These are phyloP conservation scores for Musca domestica DNA, from an alignment of 1,140 invertebrate species.

Conservation along the genomic window DNA sequence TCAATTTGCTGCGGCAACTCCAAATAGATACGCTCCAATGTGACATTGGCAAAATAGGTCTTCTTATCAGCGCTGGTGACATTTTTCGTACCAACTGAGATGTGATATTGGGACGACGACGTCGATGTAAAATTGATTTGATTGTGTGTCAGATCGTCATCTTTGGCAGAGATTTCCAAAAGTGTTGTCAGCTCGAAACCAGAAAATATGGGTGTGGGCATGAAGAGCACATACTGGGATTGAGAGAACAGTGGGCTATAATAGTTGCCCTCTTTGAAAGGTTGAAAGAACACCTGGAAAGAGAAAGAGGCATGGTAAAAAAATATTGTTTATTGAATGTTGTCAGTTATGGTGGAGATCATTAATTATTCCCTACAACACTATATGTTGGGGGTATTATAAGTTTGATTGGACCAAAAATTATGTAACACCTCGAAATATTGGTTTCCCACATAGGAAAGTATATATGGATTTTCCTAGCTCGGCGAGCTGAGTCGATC, in stretches of 20 bases:
- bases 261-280: slow-evolving; percentile 22
- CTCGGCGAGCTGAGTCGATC: too few species aligned
- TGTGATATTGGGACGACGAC: background rate
- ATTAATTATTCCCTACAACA: too few species aligned
- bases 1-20: background rate
- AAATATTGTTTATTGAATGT: too few species aligned
- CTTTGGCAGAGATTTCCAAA: slow-evolving; percentile 5
- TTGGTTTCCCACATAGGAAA: too few species aligned
- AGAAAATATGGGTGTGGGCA: slow-evolving; percentile 20
- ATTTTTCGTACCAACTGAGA: slow-evolving; percentile 14
- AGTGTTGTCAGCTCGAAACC: slow-evolving; percentile 25
- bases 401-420: too few species aligned
- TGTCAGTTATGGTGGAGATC: too few species aligned
- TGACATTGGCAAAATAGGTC: slow-evolving; percentile 20
- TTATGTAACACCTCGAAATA: too few species aligned
- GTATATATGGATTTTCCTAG: too few species aligned
- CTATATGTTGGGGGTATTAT: too few species aligned
- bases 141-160: slow-evolving; percentile 20
- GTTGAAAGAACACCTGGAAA: slow-evolving; percentile 22
- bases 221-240: background rate
- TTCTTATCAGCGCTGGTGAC: slow-evolving; percentile 11
- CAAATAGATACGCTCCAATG: slow-evolving; percentile 8
- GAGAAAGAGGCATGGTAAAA: slow-evolving; percentile 1
- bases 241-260: slow-evolving; percentile 13
- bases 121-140: slow-evolving; percentile 18